Conservation (phyloP, 2,113 vertebrate species). For the Eira barbara region DNA sequence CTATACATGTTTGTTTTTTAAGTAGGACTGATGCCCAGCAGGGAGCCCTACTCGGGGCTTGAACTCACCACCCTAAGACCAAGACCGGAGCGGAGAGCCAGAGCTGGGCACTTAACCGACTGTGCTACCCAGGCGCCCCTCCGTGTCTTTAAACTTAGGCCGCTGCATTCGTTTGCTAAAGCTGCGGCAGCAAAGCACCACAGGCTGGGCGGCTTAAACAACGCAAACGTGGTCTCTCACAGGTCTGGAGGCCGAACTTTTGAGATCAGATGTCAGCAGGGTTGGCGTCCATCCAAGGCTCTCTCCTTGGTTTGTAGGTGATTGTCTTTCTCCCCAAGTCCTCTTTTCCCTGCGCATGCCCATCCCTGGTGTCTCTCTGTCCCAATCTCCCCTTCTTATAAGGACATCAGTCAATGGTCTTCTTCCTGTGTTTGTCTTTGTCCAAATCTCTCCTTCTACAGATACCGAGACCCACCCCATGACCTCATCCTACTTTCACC, state of each 20-base stretch:
- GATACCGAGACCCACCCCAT: neutral
- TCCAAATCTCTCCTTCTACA: neutral
- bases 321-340: neutral
- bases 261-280: neutral
- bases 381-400: neutral
- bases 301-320: neutral
- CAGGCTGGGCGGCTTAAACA: no score
- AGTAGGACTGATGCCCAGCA: neutral
- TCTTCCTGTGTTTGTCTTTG: neutral
- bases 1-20: neutral
- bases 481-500: neutral
- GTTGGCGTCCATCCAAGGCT: neutral
- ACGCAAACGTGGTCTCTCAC: neutral
- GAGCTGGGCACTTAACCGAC: neutral
- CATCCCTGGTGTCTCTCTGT: neutral
- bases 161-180: neutral
- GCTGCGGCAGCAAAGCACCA: neutral
- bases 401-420: neutral
- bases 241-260: neutral
- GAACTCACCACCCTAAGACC: neutral
- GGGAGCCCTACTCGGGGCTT: neutral
- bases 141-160: rapidly evolving
- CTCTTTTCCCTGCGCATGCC: neutral
- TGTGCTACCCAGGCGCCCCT: neutral
- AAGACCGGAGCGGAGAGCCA: neutral